Conservation (phyloP, 1,140 invertebrate species). For the Scaptomyza montana region DNA sequence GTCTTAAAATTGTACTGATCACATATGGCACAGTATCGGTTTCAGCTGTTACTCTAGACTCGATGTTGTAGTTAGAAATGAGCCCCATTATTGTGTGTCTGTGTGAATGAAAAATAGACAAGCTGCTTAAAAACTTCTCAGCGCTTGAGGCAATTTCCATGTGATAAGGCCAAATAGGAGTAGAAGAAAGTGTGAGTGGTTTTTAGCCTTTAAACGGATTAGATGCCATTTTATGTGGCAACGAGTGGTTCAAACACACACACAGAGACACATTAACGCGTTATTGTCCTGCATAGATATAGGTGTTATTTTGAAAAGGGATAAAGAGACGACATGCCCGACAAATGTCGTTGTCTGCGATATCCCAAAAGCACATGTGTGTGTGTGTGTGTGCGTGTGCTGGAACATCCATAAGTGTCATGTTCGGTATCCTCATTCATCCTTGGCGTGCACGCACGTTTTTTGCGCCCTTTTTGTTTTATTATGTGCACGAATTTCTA, state of each 20-base stretch:
- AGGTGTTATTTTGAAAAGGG: slow-evolving; percentile 62
- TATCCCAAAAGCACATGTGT: slow-evolving; percentile 26
- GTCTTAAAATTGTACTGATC: background rate
- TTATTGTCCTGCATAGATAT: slow-evolving; percentile 22
- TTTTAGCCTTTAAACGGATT: slow-evolving; percentile 56
- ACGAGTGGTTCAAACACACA: background rate
- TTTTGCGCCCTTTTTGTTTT: slow-evolving; percentile 81
- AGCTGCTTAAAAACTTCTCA: slow-evolving; percentile 54
- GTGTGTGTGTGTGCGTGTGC: slow-evolving; percentile 37
- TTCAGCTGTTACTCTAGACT: background rate
- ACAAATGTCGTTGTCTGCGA: slow-evolving; percentile 24
- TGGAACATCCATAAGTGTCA: slow-evolving; percentile 83
- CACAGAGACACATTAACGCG: slow-evolving; percentile 17
- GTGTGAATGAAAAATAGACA: background rate
- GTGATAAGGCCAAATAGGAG: slow-evolving; percentile 66
- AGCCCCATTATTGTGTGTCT: background rate
- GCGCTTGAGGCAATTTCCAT: slow-evolving; percentile 49
- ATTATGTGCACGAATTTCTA: slow-evolving; percentile 82
- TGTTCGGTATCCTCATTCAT: slow-evolving; percentile 82
- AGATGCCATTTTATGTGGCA: slow-evolving; percentile 61
- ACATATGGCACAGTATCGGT: background rate
- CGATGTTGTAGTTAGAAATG: background rate
- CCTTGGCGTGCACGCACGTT: slow-evolving; percentile 82
- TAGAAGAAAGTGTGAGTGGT: slow-evolving; percentile 59
- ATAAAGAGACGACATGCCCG: slow-evolving; percentile 48